Evolutionary conservation across 2,113 vertebrate genomes (phyloP).

Genomic region (human): DNA sequence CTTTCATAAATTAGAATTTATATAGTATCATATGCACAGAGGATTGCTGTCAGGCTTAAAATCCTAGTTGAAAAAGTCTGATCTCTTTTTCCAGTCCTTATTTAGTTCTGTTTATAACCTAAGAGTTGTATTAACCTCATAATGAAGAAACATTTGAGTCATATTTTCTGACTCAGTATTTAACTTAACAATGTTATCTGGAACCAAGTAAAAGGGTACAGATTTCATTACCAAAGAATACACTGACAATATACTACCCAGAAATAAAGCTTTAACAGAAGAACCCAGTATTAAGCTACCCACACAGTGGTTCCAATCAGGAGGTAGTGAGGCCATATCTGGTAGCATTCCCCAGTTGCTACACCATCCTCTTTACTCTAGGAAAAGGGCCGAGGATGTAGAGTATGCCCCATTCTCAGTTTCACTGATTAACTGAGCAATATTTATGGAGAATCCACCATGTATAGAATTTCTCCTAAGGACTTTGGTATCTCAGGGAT

Average conservation of each 20-base stretch:
- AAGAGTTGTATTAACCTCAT: conserved; percentile 1
- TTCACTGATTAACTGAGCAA: neutral
- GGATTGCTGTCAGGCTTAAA: neutral
- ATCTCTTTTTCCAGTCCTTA: conserved; percentile 19
- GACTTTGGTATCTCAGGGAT: neutral
- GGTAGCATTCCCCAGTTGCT: neutral
- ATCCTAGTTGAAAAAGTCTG: neutral
- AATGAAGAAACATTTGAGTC: conserved; percentile 35
- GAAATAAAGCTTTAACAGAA: conserved; percentile 19
- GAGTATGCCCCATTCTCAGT: neutral
- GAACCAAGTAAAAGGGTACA: neutral
- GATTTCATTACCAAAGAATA: neutral
- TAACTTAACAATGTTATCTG: conserved; percentile 22
- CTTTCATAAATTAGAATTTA: neutral
- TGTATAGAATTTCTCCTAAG: neutral
- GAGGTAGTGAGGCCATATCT: neutral
- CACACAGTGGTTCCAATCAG: neutral
- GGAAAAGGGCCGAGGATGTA: neutral
- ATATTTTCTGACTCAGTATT: conserved; percentile 43
- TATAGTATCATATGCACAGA: neutral
- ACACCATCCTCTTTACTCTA: neutral
- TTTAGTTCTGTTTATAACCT: conserved; percentile 22
- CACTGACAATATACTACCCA: neutral
- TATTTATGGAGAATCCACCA: neutral
- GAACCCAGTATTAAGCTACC: neutral